These are phyloP conservation scores for Gastracanthus pulcherrimus DNA, from an alignment of 2,888 invertebrate genomes.

Conservation along the genomic window DNA sequence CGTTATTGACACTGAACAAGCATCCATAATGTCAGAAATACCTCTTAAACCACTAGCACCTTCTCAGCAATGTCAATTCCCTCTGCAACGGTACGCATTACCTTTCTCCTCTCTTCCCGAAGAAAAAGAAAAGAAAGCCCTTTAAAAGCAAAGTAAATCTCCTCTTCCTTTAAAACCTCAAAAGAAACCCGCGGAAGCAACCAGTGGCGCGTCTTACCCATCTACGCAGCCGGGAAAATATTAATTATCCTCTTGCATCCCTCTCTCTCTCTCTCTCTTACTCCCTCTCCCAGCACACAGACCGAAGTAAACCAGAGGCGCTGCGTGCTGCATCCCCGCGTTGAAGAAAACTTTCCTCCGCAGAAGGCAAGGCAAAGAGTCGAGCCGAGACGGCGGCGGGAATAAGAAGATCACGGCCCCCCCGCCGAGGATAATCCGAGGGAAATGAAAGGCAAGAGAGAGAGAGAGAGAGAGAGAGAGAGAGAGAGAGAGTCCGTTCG, in stretches of 20 bases:
- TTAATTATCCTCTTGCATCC: slow-evolving; percentile 23
- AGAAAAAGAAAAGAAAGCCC: too few species aligned
- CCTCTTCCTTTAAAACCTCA: not conserved
- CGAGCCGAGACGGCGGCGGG: slow-evolving; percentile 17
- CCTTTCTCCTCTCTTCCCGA: too few species aligned
- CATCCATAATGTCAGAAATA: too few species aligned
- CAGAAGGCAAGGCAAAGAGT: not conserved
- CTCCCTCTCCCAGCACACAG: too few species aligned
- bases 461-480: too few species aligned
- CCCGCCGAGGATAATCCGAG: slow-evolving; percentile 41
- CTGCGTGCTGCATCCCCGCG: not conserved
- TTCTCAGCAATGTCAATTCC: too few species aligned
- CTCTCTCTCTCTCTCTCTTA: too few species aligned
- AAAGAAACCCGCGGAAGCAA: not conserved
- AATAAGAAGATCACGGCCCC: slow-evolving; percentile 40
- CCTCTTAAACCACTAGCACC: too few species aligned
- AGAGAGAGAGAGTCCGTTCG: slow-evolving; percentile 57
- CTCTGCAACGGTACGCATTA: too few species aligned
- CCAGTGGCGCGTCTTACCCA: slow-evolving; percentile 1
- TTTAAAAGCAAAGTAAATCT: not conserved
- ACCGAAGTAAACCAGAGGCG: not conserved
- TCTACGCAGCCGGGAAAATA: not conserved
- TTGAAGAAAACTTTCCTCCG: not conserved
- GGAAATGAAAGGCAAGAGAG: slow-evolving; percentile 41
- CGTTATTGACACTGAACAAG: too few species aligned